Evolutionary conservation across 1,140 invertebrate genomes (phyloP), one percentile per base, ranked within the genome.

Genomic region (Diabrotica undecimpunctata): DNA sequence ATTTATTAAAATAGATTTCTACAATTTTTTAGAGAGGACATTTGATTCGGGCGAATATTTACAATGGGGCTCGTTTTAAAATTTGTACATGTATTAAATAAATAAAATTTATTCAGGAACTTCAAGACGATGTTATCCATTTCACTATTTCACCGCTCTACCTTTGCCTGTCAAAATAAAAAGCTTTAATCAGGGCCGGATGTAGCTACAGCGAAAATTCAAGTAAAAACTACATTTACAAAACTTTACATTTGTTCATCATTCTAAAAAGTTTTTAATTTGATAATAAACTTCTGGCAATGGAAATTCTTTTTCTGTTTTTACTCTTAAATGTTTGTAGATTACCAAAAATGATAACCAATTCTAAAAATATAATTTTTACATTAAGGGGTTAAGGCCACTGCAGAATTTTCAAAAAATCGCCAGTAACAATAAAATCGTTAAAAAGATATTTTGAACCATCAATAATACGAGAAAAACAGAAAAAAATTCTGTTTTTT

Each of bases 121-220:
- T 37, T 37, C 55, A 55, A 25, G 54, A 35, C 36, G 55, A n/a
- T 37, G 35, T 37, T 57, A 46, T 37, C 59, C 25, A 6, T 61
- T 52, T 51, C n/a, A 61, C 59, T n/a, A 6, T 61, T 36, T 51
- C n/a, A 61, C 59, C 2, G 14, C 59, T 61, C 37, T 72, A 72
- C 68, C 70, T 72, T 65, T 72, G 68, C 70, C 70, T 72, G 70
- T 72, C 52, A 64, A 72, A 65, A 64, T 50, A 68, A 66, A 72
- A 72, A 70, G 60, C 7, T 41, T 63, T 62, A 65, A 65, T 25
- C 41, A 41, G 54, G 25, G 25, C 25, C 10, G 8, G 11, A 37
- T 8, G 6, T n/a, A 58, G 5, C 10, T 25, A 11, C 11, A 12
- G n/a, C 11, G 36, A 41, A 58, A 37, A 58, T 11, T 11, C 35